Conservation (phyloP, 2,888 invertebrate genomes). For the Malthinus flaveolus region DNA sequence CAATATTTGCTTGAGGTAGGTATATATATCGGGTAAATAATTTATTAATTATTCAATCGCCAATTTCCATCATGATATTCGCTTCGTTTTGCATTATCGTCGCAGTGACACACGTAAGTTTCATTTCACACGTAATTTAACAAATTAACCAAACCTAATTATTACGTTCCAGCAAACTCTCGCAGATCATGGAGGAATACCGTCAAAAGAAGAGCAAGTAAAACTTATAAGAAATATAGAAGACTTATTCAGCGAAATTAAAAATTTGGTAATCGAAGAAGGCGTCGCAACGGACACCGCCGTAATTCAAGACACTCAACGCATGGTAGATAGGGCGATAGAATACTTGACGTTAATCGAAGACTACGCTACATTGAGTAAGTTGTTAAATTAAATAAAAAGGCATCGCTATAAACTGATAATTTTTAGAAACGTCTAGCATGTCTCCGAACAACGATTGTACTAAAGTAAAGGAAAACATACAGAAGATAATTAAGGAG, state of each 20-base stretch:
- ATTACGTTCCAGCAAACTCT: too few species aligned
- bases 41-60: too few species aligned
- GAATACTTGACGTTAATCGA: slow-evolving; percentile 39
- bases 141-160: too few species aligned
- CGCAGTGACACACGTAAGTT: too few species aligned
- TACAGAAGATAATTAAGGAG: slow-evolving; percentile 4
- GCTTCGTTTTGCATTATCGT: too few species aligned
- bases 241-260: slow-evolving; percentile 44
- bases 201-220: slow-evolving; percentile 44
- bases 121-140: too few species aligned
- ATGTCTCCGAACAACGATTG: background rate
- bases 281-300: slow-evolving; percentile 39
- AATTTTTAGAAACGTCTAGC: too few species aligned
- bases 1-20: too few species aligned
- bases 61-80: too few species aligned
- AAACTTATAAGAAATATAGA: slow-evolving; percentile 43
- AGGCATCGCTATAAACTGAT: too few species aligned
- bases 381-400: slow-evolving; percentile 24
- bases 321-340: slow-evolving; percentile 36
- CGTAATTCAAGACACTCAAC: slow-evolving; percentile 38
- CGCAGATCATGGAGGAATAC: slow-evolving; percentile 27
- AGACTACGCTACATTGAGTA: slow-evolving; percentile 45
- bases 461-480: background rate
- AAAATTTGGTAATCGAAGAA: slow-evolving; percentile 40
- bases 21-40: too few species aligned